A percentile compares a stretch with the other conserved stretches of the same genome.
Conservation (phyloP, 2,797 vertebrate species). For the Tamandua tetradactyla region DNA sequence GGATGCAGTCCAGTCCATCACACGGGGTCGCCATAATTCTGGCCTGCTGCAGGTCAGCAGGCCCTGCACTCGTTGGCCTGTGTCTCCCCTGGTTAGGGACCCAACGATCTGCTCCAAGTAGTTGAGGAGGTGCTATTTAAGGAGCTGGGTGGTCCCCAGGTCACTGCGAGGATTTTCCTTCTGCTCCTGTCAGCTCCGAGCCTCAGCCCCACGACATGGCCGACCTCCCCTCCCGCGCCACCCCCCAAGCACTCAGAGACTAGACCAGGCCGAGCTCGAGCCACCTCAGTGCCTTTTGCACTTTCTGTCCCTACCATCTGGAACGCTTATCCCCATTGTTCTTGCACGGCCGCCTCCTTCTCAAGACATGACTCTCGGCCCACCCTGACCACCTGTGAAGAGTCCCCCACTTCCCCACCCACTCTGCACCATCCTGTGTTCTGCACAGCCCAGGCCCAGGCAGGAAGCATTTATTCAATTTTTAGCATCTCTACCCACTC, state of each 20-base stretch:
- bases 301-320: rapidly evolving
- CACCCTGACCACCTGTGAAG: neutral
- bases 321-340: neutral
- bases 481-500: too few species aligned
- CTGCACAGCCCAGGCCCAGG: rapidly evolving
- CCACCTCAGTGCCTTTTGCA: neutral
- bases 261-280: neutral
- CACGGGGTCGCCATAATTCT: neutral
- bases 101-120: neutral
- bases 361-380: neutral
- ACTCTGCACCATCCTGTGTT: neutral
- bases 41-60: rapidly evolving
- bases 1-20: too few species aligned
- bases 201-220: rapidly evolving
- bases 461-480: neutral
- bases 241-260: neutral
- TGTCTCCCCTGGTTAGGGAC: neutral
- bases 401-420: neutral
- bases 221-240: rapidly evolving
- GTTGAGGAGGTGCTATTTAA: neutral
- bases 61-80: neutral
- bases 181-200: neutral
- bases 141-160: neutral
- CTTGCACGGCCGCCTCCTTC: neutral
- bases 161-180: too few species aligned